Conservation (phyloP, 1,140 invertebrate species). For the Zaprionus ghesquierei region DNA sequence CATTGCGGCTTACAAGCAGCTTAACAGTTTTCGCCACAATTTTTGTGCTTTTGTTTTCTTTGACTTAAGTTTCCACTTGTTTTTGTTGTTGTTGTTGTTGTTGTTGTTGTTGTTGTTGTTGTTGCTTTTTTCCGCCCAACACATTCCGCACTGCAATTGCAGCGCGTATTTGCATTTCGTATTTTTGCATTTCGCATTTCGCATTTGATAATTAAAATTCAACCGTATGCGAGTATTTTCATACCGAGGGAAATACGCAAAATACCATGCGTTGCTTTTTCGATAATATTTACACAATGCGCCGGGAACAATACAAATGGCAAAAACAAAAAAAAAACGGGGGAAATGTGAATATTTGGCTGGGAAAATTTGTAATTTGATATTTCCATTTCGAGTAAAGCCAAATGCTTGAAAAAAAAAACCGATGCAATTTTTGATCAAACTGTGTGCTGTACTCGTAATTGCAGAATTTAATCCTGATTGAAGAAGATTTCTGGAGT, state of each 20-base stretch:
- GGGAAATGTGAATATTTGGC: neutral
- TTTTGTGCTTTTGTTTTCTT: constrained; percentile 28
- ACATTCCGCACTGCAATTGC: neutral
- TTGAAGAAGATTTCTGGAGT: no score
- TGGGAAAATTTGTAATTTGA: constrained; percentile 13
- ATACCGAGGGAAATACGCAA: neutral
- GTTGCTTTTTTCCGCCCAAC: neutral
- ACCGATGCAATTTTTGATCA: neutral
- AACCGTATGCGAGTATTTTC: constrained; percentile 11
- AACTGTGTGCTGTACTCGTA: neutral
- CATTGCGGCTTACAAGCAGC: constrained; percentile 75
- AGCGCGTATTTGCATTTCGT: constrained; percentile 31
- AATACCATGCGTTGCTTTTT: neutral
- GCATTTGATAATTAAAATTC: constrained; percentile 56
- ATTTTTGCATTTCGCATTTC: constrained; percentile 47
- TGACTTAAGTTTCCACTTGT: constrained; percentile 12
- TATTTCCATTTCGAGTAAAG: neutral
- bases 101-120: neutral
- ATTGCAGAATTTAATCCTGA: no score
- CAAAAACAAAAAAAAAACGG: neutral
- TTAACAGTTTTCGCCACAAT: constrained; percentile 61
- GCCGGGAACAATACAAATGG: neutral
- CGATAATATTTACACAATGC: neutral
- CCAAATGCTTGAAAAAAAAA: neutral
- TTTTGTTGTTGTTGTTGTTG: neutral